Conservation (phyloP, 2,113 vertebrate species). For the Dicentrarchus labrax region DNA sequence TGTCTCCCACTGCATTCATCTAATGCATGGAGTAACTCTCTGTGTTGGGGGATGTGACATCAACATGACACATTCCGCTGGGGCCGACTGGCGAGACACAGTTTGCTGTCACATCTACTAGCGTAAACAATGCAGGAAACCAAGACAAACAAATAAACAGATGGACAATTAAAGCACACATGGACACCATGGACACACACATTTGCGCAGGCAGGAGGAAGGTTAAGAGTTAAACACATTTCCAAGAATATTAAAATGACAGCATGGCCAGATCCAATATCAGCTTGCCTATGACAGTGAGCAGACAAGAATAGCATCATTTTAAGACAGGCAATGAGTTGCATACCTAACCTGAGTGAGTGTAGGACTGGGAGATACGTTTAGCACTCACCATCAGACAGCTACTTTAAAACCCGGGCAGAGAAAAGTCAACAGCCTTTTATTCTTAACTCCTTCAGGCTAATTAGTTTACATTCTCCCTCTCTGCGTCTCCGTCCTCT, state of each 20-base stretch:
- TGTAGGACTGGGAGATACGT: conserved; percentile 35
- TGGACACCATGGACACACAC: neutral
- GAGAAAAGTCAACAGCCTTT: conserved; percentile 72
- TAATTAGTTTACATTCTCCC: conserved; percentile 72
- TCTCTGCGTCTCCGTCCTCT: conserved; percentile 33
- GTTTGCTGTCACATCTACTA: conserved; percentile 62
- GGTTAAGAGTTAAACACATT: neutral
- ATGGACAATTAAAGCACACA: neutral
- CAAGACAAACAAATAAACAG: conserved; percentile 48
- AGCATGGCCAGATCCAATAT: conserved; percentile 4
- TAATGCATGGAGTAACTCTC: neutral
- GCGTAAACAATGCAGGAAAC: conserved; percentile 40
- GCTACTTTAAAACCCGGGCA: conserved; percentile 19
- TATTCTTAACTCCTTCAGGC: conserved; percentile 59
- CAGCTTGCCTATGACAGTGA: neutral
- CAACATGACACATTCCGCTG: conserved; percentile 73
- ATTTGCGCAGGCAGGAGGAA: neutral
- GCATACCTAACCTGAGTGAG: conserved; percentile 31
- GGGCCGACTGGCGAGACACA: conserved; percentile 29
- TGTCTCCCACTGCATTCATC: conserved; percentile 1
- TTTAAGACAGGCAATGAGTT: conserved; percentile 27
- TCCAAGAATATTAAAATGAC: conserved; percentile 16
- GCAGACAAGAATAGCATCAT: conserved; percentile 40
- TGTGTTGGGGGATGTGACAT: conserved; percentile 58
- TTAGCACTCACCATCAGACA: conserved; percentile 34